These are phyloP conservation scores for Adelognathus sp. DNA, from an alignment of 2,888 invertebrate species.

Conservation along the genomic window DNA sequence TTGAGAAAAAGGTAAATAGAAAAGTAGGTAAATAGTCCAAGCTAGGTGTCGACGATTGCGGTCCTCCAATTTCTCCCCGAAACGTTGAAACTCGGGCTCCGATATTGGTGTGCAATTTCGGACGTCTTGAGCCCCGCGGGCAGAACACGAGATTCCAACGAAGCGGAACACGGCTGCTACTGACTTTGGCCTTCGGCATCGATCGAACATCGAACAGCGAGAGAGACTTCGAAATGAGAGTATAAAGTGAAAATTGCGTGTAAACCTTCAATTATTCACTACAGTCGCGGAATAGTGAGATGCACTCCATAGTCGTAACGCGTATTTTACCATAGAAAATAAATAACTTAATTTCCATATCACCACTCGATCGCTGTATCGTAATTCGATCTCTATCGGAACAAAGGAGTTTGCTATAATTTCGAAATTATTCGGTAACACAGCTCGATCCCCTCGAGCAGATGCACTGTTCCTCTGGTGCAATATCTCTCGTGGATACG, in stretches of 20 bases:
- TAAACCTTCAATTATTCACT: too few species aligned
- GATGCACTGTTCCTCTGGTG: background rate
- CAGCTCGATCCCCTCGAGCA: background rate
- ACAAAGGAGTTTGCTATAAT: background rate
- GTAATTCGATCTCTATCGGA: background rate
- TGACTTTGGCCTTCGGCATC: background rate
- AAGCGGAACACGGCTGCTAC: conserved; percentile 30
- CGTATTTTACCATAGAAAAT: background rate
- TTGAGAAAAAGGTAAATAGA: conserved; percentile 30
- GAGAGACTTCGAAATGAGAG: too few species aligned
- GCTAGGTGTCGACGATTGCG: background rate
- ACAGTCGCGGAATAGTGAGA: too few species aligned
- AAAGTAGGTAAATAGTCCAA: conserved; percentile 20
- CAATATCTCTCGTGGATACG: background rate
- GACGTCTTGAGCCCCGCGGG: background rate
- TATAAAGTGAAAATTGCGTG: too few species aligned
- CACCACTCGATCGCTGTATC: background rate
- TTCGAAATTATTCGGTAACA: background rate
- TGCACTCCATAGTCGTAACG: background rate
- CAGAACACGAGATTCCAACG: conserved; percentile 33
- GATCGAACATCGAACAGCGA: too few species aligned
- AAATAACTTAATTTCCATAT: background rate
- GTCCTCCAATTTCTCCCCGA: conserved; percentile 19
- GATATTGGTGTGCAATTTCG: background rate
- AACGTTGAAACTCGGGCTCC: conserved; percentile 1